A percentile compares a stretch with the other conserved stretches of the same genome.
Conservation (phyloP, 23 tunicate genomes). For the Ascidia mentula region DNA sequence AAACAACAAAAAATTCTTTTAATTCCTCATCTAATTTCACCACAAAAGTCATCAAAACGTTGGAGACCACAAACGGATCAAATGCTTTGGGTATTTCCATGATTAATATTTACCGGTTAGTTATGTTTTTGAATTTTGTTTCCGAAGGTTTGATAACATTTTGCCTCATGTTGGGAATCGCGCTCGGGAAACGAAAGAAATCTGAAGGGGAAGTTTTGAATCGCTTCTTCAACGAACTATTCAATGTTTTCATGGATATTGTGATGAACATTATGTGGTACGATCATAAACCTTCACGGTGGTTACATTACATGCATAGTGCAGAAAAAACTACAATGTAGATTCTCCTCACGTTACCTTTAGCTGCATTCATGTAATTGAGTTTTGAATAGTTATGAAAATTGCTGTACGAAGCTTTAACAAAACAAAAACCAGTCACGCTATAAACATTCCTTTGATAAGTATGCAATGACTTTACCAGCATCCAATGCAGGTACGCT, state of each 20-base stretch:
- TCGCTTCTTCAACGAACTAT: not conserved
- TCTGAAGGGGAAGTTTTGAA: not conserved
- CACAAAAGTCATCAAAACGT: not conserved
- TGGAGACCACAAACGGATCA: not conserved
- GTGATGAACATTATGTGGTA: not conserved
- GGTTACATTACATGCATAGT: no score
- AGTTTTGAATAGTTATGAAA: no score
- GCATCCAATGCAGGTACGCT: not conserved
- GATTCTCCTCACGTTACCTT: no score
- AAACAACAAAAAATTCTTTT: not conserved
- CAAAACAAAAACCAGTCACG: no score
- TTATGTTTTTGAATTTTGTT: not conserved
- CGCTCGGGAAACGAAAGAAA: not conserved
- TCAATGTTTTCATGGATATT: not conserved
- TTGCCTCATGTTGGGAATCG: not conserved
- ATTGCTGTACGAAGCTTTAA: no score
- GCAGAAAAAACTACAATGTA: no score
- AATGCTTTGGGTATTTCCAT: slow-evolving; percentile 7
- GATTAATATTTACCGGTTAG: no score
- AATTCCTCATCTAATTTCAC: not conserved
- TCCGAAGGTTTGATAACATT: not conserved
- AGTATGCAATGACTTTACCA: no score
- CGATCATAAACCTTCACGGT: no score
- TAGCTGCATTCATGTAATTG: no score
- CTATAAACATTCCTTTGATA: no score